Evolutionary conservation across 2,888 invertebrate genomes (phyloP).

Genomic region (Oscheius sp.): DNA sequence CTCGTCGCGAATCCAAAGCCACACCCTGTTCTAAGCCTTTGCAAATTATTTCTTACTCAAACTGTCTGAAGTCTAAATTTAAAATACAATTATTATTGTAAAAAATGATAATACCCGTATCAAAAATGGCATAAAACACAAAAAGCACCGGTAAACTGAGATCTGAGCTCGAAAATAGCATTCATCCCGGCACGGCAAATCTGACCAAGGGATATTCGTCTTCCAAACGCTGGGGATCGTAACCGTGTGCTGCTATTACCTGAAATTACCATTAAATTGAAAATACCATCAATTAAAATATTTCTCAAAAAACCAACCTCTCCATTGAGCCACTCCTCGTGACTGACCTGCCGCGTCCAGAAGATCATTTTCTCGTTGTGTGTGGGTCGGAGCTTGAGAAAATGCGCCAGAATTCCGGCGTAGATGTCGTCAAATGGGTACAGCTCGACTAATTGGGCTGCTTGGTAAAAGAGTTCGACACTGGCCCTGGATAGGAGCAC

Average conservation of each 20-base stretch:
- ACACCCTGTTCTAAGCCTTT: no score
- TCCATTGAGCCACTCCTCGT: constrained; percentile 35
- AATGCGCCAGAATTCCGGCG: constrained; percentile 59
- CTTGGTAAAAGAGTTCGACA: constrained; percentile 26
- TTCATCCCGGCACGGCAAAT: constrained; percentile 26
- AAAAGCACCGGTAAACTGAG: no score
- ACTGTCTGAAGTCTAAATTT: no score
- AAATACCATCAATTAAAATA: neutral
- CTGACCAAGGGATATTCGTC: constrained; percentile 31
- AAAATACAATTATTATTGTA: no score
- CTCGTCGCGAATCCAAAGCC: no score
- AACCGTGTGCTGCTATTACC: constrained; percentile 38
- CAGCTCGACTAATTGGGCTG: constrained; percentile 37
- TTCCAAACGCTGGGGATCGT: constrained; percentile 26
- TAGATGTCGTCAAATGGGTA: constrained; percentile 70
- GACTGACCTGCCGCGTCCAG: constrained; percentile 39
- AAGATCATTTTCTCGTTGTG: constrained; percentile 55
- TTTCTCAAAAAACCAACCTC: constrained; percentile 11
- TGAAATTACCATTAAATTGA: constrained; percentile 1
- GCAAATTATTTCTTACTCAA: no score
- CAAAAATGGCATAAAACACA: no score
- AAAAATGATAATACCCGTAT: no score
- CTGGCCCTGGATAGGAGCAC: constrained; percentile 51
- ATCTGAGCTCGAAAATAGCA: no score
- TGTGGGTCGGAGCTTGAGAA: constrained; percentile 33